Evolutionary conservation across 2,113 vertebrate genomes (phyloP).

Genomic region (Thomomys bottae): DNA sequence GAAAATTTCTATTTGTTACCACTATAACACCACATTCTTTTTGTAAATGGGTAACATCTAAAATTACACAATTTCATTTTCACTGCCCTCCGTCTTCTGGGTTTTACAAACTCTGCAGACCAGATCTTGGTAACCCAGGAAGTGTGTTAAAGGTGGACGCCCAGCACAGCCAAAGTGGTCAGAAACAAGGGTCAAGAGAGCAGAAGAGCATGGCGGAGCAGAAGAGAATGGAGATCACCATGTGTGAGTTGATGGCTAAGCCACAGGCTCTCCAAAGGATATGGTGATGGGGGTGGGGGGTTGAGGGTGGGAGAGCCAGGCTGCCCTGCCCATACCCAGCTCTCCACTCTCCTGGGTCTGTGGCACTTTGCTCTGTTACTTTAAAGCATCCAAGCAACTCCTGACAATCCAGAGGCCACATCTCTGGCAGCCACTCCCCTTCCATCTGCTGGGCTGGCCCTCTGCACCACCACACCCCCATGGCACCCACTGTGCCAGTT

Average conservation of each 20-base stretch:
- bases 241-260: neutral
- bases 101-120: neutral
- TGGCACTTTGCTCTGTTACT: neutral
- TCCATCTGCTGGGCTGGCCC: slow-evolving; percentile 47
- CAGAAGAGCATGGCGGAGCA: neutral
- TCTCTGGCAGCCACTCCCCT: slow-evolving; percentile 3
- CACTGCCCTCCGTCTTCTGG: neutral
- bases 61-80: neutral
- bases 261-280: neutral
- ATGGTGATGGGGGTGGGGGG: no score
- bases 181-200: neutral
- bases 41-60: neutral
- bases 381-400: slow-evolving; percentile 18
- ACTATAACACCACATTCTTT: accelerated
- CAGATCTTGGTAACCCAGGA: neutral
- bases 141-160: neutral
- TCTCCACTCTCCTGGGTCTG: neutral
- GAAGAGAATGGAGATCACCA: neutral
- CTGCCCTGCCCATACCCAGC: neutral
- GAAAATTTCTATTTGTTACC: neutral
- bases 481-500: slow-evolving; percentile 38
- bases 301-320: neutral
- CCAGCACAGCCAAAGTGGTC: neutral
- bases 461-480: neutral
- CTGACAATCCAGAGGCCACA: neutral